A percentile compares a stretch with the other conserved stretches of the same genome.
Evolutionary conservation across 2,797 vertebrate genomes (phyloP).

Genomic region (Ataeniobius toweri): DNA sequence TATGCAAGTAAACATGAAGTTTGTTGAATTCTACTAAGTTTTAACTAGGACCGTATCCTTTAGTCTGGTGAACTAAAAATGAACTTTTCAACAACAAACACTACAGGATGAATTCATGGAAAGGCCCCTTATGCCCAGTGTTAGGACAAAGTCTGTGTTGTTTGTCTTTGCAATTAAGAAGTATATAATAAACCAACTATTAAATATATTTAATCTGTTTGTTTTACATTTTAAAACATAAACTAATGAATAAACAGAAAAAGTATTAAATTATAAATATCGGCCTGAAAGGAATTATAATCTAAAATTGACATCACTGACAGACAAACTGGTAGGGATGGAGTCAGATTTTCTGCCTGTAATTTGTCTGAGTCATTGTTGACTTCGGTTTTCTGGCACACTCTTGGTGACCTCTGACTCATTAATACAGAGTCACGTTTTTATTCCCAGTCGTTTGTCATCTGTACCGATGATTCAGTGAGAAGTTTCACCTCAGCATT

Average conservation of each 20-base stretch:
- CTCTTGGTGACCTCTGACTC: constrained; percentile 22
- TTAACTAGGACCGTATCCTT: neutral
- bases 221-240: too few species aligned
- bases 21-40: neutral
- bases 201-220: too few species aligned
- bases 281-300: neutral
- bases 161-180: too few species aligned
- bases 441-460: constrained; percentile 6
- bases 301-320: neutral
- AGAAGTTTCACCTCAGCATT: too few species aligned
- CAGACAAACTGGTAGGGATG: neutral
- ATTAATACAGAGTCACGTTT: neutral
- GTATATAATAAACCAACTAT: too few species aligned
- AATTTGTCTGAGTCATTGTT: constrained; percentile 2
- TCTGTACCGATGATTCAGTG: constrained; percentile 22
- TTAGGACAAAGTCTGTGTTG: too few species aligned
- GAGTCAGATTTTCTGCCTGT: constrained; percentile 4
- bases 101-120: neutral
- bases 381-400: constrained; percentile 11
- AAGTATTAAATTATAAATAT: neutral
- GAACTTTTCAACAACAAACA: neutral
- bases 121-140: neutral
- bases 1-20: neutral
- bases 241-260: neutral
- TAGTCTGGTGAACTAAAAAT: neutral